Conservation (phyloP, 2,113 vertebrate genomes). For the Saimiri boliviensis region DNA sequence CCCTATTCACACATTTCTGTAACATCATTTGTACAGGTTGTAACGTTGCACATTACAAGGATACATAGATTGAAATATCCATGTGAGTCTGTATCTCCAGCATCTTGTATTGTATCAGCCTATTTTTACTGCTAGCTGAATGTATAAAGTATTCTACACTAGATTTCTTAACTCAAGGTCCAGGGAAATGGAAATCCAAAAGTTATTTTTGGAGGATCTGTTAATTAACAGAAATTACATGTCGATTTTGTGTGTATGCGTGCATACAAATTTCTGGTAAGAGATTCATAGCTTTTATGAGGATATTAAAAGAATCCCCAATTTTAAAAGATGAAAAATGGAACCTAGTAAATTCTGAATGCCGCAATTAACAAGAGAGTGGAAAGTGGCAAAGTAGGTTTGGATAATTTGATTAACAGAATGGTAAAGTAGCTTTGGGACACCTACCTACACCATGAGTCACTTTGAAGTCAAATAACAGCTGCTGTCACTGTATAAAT, state of each 20-base stretch:
- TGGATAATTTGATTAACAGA: constrained; percentile 39
- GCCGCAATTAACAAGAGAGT: not conserved
- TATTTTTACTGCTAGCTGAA: not conserved
- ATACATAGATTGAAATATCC: not conserved
- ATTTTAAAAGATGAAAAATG: not conserved
- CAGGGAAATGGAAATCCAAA: not conserved
- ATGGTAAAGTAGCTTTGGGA: not conserved
- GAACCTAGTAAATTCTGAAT: not conserved
- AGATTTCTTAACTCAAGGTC: not conserved
- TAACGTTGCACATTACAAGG: not conserved
- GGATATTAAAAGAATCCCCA: not conserved
- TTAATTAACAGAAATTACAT: not conserved
- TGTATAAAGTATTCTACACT: not conserved
- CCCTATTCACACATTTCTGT: not conserved
- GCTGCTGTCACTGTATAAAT: not conserved
- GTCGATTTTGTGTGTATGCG: not conserved
- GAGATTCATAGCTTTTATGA: constrained; percentile 4
- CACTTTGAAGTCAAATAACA: constrained; percentile 41
- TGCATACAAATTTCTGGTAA: not conserved
- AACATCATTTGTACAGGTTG: not conserved
- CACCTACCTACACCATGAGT: not conserved
- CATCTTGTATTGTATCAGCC: not conserved
- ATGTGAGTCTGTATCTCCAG: not conserved
- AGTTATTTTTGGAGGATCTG: not conserved
- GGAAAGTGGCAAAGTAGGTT: not conserved